These are phyloP conservation scores for Drosophila elegans DNA, from an alignment of 1,140 invertebrate genomes.

Conservation along the genomic window DNA sequence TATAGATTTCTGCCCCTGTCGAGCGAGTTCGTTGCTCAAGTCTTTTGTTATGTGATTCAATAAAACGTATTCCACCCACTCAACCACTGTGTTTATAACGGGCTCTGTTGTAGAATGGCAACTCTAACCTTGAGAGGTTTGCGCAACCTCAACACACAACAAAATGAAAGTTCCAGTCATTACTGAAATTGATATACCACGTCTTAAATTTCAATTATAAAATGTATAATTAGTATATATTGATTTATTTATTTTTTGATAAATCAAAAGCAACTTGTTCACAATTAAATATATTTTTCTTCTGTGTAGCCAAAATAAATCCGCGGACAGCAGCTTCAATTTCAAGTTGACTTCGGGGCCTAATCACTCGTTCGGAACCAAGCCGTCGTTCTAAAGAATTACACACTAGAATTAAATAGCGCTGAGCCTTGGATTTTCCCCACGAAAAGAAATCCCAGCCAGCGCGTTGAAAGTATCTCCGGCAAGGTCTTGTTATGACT, in stretches of 20 bases:
- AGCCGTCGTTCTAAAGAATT: slow-evolving; percentile 23
- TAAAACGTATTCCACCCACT: slow-evolving; percentile 40
- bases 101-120: slow-evolving; percentile 31
- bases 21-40: slow-evolving; percentile 52
- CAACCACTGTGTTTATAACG: slow-evolving; percentile 11
- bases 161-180: not conserved
- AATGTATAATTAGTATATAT: not conserved
- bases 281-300: not conserved
- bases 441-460: slow-evolving; percentile 30
- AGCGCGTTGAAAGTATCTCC: slow-evolving; percentile 3
- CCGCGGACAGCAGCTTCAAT: slow-evolving; percentile 18
- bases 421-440: slow-evolving; percentile 18
- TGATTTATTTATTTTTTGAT: not conserved
- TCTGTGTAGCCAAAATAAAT: slow-evolving; percentile 21
- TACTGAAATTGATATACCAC: not conserved
- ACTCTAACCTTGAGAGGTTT: slow-evolving; percentile 7
- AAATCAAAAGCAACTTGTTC: not conserved
- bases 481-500: slow-evolving; percentile 29
- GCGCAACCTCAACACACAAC: not conserved
- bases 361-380: slow-evolving; percentile 19
- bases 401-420: slow-evolving; percentile 10
- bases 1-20: slow-evolving; percentile 7
- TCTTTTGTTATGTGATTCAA: slow-evolving; percentile 54
- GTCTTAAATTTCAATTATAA: not conserved
- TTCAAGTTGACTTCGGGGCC: slow-evolving; percentile 25